These are phyloP conservation scores for Yponomeuta sedellus DNA, from an alignment of 2,888 invertebrate genomes.

Conservation along the genomic window DNA sequence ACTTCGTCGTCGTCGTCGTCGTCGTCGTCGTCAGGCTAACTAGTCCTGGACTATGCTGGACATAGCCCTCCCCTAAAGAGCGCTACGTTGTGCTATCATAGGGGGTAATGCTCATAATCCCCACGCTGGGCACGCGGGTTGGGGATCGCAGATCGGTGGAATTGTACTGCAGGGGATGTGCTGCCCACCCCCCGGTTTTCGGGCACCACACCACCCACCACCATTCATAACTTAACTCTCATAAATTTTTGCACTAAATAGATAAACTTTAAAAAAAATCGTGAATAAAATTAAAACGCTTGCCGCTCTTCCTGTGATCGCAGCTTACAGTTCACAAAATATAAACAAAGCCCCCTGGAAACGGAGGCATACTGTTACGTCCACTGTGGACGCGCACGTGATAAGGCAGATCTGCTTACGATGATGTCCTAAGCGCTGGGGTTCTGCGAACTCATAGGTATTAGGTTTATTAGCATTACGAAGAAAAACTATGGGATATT, in stretches of 20 bases:
- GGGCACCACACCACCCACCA: no score
- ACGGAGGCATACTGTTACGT: background rate
- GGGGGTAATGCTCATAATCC: no score
- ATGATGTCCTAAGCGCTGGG: background rate
- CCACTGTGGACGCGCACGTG: background rate
- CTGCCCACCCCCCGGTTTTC: no score
- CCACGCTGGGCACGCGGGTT: no score
- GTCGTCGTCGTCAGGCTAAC: no score
- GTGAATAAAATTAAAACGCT: background rate
- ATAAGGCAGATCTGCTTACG: slow-evolving; percentile 3
- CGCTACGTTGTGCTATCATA: no score
- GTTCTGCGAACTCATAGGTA: background rate
- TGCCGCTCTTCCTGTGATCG: background rate
- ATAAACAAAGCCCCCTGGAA: slow-evolving; percentile 36
- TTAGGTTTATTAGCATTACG: background rate
- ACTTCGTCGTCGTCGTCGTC: no score
- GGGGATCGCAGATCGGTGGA: no score
- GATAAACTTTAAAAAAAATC: background rate
- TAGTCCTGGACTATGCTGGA: no score
- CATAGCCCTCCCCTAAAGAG: no score
- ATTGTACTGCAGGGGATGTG: no score
- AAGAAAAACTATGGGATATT: background rate
- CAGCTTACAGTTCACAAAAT: slow-evolving; percentile 43
- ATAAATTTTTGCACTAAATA: background rate
- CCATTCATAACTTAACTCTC: no score